Base-by-base conservation (phyloP, 2,888 invertebrate genomes). In the Nysson spinosus region DNA sequence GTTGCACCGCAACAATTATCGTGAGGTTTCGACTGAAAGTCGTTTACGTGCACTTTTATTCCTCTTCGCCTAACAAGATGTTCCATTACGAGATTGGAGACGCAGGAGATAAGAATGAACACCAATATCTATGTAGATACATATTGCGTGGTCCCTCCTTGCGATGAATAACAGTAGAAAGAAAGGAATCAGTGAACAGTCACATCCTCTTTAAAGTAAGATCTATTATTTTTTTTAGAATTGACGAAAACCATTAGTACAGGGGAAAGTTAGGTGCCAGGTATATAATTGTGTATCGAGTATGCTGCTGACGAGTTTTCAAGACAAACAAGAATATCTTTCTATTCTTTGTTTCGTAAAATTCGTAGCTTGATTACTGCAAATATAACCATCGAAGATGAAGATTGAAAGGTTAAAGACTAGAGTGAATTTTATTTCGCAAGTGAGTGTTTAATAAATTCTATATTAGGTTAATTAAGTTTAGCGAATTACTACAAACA, bases 81-180 rank as follows among this genome's bases (percentile, higher is more conserved):
- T 30, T 39, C 62, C 52, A 57, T 69, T 69, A 62, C 49, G 28
- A 50, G 52, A 61, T 60, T 60, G 60, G 22, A 60, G 44, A 54
- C 43, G 44, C 34, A 12, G 44, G 34, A 43, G 52, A 57, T 42
- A 44, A 49, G 52, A 32, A 51, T 37, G 43, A 54, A 54, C 44
- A 44, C 50, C 52, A 69, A 67, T 67, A 62, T 62, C 67, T 43
- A 39, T n/a, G n/a, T n/a, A n/a, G n/a, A n/a, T n/a, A n/a, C n/a
- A n/a, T n/a, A n/a, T 62, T 56, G 67, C 52, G 16, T 44, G 28
- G 35, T 52, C 35, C 20, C 30, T 57, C 19, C n/a, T n/a, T n/a
- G n/a, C 14, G 14, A 12, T 28, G 43, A 34, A 50, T 68, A 56
- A 68, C 61, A 12, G 24, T 5, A 24, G 47, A 55, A 51, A 42